Evolutionary conservation across 2,888 invertebrate species (phyloP).

Genomic region (Papilio demoleus): DNA sequence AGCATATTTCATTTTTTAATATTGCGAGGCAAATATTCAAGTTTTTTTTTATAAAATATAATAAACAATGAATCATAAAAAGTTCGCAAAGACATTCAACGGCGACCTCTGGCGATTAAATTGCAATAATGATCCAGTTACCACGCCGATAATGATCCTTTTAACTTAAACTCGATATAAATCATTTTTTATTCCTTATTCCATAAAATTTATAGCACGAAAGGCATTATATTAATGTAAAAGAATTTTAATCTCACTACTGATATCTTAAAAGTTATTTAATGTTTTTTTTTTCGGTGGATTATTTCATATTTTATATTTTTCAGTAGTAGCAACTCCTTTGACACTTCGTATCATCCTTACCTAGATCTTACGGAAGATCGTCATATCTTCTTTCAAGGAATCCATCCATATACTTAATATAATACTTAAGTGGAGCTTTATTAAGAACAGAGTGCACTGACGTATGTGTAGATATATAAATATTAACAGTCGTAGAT

Average conservation of each 20-base stretch:
- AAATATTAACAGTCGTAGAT: too few relatives aligned
- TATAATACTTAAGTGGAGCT: too few relatives aligned
- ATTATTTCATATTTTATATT: neutral
- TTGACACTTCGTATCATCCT: too few relatives aligned
- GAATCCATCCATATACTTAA: too few relatives aligned
- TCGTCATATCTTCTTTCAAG: too few relatives aligned
- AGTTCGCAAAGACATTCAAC: neutral
- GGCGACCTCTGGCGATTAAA: constrained; percentile 7
- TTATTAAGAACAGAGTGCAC: too few relatives aligned
- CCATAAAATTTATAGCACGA: constrained; percentile 1
- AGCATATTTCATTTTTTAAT: too few relatives aligned
- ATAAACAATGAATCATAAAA: constrained; percentile 4
- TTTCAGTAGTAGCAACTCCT: too few relatives aligned
- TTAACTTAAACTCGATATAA: constrained; percentile 20
- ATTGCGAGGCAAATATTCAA: neutral
- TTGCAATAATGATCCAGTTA: constrained; percentile 27
- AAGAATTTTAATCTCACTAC: neutral
- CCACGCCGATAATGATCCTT: constrained; percentile 18
- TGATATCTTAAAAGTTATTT: neutral
- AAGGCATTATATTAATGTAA: constrained; percentile 5
- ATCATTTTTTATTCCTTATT: constrained; percentile 27
- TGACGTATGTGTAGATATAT: too few relatives aligned
- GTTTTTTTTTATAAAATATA: neutral
- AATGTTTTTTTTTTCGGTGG: neutral
- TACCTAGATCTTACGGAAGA: too few relatives aligned